Conservation (phyloP, 1,140 invertebrate genomes). For the Macrotrachela quadricornifera region DNA sequence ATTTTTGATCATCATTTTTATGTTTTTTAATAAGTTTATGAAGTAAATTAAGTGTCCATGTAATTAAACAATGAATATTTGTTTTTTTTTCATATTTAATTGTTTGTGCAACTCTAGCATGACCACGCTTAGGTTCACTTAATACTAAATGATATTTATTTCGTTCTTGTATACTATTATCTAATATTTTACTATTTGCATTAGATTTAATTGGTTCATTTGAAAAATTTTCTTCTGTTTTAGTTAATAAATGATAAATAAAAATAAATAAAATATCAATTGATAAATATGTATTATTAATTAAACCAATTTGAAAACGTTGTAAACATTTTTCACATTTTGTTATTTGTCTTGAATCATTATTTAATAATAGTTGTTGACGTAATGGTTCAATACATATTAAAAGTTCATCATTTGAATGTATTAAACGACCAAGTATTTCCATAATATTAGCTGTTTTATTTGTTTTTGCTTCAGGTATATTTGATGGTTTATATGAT, state of each 20-base stretch:
- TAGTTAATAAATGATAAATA: constrained; percentile 43
- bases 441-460: constrained; percentile 46
- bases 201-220: constrained; percentile 2
- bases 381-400: constrained; percentile 63
- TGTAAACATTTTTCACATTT: constrained; percentile 58
- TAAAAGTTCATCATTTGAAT: constrained; percentile 48
- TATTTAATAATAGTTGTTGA: constrained; percentile 41
- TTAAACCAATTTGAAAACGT: constrained; percentile 54
- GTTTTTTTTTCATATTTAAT: too few relatives aligned
- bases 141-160: neutral
- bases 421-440: constrained; percentile 36
- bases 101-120: too few relatives aligned
- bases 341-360: constrained; percentile 50
- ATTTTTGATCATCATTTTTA: too few relatives aligned
- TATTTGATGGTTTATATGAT: constrained; percentile 19
- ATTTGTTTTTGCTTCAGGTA: constrained; percentile 74
- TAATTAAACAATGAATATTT: too few relatives aligned
- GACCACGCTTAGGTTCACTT: neutral
- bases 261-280: constrained; percentile 52
- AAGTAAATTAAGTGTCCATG: too few relatives aligned
- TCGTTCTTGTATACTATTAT: neutral
- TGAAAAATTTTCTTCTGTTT: constrained; percentile 31
- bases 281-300: constrained; percentile 50
- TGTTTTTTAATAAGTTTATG: too few relatives aligned
- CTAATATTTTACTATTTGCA: neutral